These are phyloP conservation scores for Actenoides lindsayi DNA, from an alignment of 2,113 vertebrate genomes.

Conservation along the genomic window DNA sequence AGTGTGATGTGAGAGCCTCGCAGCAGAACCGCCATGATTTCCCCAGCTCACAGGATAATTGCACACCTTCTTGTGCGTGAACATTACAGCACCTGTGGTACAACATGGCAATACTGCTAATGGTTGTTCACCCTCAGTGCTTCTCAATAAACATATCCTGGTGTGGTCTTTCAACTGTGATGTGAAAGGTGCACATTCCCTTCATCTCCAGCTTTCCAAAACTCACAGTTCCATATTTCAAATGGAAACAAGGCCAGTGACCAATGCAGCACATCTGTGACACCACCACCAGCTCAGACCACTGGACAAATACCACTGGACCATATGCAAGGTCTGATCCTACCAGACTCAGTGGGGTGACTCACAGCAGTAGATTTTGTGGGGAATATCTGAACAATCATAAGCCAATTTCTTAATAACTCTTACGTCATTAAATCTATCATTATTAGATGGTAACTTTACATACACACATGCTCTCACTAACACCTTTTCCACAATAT, in stretches of 20 bases:
- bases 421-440: background rate
- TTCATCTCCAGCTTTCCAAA: background rate
- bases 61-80: background rate
- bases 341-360: background rate
- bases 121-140: background rate
- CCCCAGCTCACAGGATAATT: background rate
- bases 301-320: background rate
- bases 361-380: background rate
- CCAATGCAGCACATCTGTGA: background rate
- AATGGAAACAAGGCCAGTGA: background rate
- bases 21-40: background rate
- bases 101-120: background rate
- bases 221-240: background rate
- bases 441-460: background rate
- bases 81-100: background rate
- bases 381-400: background rate
- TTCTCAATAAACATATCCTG: background rate
- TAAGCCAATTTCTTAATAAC: background rate
- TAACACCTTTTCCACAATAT: background rate
- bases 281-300: background rate
- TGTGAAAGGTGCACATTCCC: background rate
- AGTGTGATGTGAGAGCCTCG: background rate
- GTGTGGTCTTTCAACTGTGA: background rate
- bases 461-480: background rate
- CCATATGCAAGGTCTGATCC: background rate